phyloP scores from a whole-genome alignment of 1,140 invertebrate species.

The Ostrea denselamellosa region DNA sequence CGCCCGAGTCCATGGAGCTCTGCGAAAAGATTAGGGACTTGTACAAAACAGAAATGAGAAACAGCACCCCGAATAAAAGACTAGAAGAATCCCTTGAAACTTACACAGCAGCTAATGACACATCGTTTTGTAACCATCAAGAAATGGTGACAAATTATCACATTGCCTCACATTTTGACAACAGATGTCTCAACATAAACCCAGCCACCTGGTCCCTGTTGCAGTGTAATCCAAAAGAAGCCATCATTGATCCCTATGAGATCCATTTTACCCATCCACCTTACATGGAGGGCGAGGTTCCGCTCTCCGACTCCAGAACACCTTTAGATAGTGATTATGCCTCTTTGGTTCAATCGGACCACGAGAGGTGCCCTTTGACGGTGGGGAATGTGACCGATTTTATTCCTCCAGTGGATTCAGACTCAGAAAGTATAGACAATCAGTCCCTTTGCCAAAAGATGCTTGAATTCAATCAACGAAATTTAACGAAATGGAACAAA shows the following conservation, averaged over 20 bases:
- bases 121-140: not conserved
- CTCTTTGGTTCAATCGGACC: not conserved
- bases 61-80: not conserved
- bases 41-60: constrained; percentile 23
- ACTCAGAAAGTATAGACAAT: constrained; percentile 7
- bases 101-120: not conserved
- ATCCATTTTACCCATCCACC: not conserved
- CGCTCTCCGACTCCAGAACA: not conserved
- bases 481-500: constrained; percentile 16
- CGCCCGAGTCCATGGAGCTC: not conserved
- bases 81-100: not conserved
- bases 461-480: constrained; percentile 26
- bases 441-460: constrained; percentile 28
- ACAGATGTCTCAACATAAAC: not conserved
- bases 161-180: not conserved
- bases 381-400: not conserved
- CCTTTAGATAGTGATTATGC: not conserved
- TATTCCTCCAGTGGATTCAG: not conserved
- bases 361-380: not conserved
- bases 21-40: not conserved
- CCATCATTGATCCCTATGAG: not conserved
- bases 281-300: not conserved
- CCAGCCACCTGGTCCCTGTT: not conserved
- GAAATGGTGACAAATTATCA: not conserved
- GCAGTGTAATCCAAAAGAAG: constrained; percentile 14